Base-by-base conservation (phyloP, 2,797 vertebrate genomes). In the Picus viridis region DNA sequence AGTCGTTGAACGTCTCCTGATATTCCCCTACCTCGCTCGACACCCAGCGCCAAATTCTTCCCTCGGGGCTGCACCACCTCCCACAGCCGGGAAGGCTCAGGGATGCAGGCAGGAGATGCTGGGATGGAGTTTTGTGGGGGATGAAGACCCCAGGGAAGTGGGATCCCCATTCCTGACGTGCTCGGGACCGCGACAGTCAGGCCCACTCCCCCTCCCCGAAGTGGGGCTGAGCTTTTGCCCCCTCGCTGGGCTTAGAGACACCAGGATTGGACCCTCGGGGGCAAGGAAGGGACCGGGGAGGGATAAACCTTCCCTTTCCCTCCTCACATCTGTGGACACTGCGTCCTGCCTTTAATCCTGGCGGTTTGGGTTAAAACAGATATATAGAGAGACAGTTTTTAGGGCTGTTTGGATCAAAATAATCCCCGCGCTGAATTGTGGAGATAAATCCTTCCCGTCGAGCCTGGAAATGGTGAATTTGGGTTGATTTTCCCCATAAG, bases 381-480 rank as follows among this genome's bases (percentile, higher is more conserved):
- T 39, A 39, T 39, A 39, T 12, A 56, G 74, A 58, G n/a, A 5
- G 1, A 1, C 1, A 1, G 0, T 3, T 59, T 68, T 81, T 3
- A 6, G 47, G 67, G 29, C 23, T 34, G 16, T 2, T 47, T 2
- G 10, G n/a, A 7, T 4, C 7, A 59, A 78, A 71, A 71, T 4
- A 39, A 19, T 4, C 3, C 4, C 2, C 1, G 1, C 6, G 0
- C 2, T 69, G 10, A 12, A 29, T 32, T 34, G 24, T 5, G 7
- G 16, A 26, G 10, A 19, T 7, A 29, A 54, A 18, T 9, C 36
- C 27, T 78, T n/a, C 27, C 36, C 5, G 43, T 8, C 5, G 8
- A 16, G 8, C 18, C 22, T 6, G 6, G 19, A 7, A 6, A 3
- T 1, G 2, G 6, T 7, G 5, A 10, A 23, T 32, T n/a, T 51